These are phyloP conservation scores for Metopolophium dirhodum DNA, from an alignment of 1,140 invertebrate genomes.

Conservation along the genomic window DNA sequence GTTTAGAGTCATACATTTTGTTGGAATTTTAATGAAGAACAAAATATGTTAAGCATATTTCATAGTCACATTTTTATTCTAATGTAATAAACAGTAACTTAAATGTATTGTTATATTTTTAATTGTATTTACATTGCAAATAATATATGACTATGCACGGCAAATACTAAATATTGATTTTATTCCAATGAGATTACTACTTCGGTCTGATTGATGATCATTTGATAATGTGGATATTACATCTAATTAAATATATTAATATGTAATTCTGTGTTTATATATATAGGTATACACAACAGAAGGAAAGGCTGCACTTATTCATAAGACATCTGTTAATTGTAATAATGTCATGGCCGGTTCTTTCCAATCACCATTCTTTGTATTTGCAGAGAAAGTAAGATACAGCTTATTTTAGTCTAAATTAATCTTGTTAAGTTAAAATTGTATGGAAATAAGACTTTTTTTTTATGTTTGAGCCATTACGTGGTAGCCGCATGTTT, in stretches of 20 bases:
- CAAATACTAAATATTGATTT: background rate
- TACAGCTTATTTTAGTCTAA: background rate
- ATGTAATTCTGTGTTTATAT: slow-evolving; percentile 51
- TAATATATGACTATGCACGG: background rate
- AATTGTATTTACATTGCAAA: background rate
- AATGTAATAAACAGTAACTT: background rate
- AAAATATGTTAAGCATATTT: background rate
- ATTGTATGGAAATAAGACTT: too few species aligned
- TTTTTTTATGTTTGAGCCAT: too few species aligned
- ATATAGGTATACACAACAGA: slow-evolving; percentile 88
- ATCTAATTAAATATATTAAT: background rate
- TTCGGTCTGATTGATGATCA: background rate
- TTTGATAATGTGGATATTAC: background rate
- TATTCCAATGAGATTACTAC: background rate
- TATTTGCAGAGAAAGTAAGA: slow-evolving; percentile 93
- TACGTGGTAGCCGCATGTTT: too few species aligned
- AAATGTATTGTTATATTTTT: background rate
- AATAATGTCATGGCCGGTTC: slow-evolving; percentile 76
- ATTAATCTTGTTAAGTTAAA: background rate
- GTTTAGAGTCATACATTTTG: background rate
- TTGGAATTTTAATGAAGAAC: background rate
- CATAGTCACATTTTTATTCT: background rate
- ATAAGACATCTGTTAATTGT: slow-evolving; percentile 97
- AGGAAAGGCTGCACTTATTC: slow-evolving; percentile 90
- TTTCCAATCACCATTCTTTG: slow-evolving; percentile 94